These are phyloP conservation scores for Himalopsyche kuldschensis DNA, from an alignment of 2,888 invertebrate genomes.

Conservation along the genomic window DNA sequence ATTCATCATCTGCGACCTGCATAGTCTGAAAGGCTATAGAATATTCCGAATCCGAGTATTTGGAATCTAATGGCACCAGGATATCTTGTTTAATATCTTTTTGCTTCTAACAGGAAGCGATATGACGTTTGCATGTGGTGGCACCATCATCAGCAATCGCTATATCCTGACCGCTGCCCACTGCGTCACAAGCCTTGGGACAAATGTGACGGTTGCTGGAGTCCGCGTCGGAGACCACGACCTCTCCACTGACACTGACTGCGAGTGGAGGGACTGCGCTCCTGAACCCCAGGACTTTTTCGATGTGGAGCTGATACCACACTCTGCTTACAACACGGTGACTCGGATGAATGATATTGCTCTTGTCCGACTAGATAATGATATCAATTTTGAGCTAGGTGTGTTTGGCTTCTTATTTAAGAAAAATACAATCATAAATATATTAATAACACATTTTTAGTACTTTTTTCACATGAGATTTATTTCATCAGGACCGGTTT, in stretches of 20 bases:
- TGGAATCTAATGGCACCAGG: not conserved
- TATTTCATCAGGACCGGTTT: too few relatives aligned
- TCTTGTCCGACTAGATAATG: not conserved
- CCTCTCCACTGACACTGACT: constrained; percentile 50
- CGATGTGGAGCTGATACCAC: constrained; percentile 53
- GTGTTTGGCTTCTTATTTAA: not conserved
- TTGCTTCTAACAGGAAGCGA: not conserved
- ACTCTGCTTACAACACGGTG: constrained; percentile 53
- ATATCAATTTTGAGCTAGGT: not conserved
- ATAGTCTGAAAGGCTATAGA: not conserved
- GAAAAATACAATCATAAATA: too few relatives aligned
- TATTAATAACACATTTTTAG: too few relatives aligned
- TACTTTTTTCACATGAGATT: too few relatives aligned
- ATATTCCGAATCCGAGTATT: not conserved
- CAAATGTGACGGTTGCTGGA: constrained; percentile 49
- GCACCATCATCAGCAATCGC: constrained; percentile 58
- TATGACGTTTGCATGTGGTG: constrained; percentile 51
- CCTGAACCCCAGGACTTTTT: constrained; percentile 53
- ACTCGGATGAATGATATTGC: not conserved
- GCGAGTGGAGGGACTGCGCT: constrained; percentile 51
- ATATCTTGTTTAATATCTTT: not conserved
- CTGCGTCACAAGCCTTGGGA: constrained; percentile 58
- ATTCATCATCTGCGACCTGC: not conserved
- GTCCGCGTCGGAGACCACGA: constrained; percentile 69
- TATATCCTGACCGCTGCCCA: constrained; percentile 65